Conservation (phyloP, 2,888 invertebrate species). For the Apoda limacodes region DNA sequence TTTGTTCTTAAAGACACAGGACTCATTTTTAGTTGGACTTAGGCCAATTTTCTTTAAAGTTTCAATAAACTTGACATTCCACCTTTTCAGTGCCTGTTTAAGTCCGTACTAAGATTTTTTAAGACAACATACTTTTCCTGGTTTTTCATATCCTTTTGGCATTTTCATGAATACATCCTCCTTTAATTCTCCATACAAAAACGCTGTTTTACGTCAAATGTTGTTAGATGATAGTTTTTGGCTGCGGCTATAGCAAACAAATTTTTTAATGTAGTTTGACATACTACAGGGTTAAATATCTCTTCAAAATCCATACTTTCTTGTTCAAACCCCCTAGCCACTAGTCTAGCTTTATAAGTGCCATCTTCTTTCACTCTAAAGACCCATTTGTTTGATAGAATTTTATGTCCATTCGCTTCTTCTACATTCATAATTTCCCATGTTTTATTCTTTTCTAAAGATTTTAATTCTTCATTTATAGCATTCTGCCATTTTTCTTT, state of each 20-base stretch:
- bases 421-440: slow-evolving; percentile 3
- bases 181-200: neutral
- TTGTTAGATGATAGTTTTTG: neutral
- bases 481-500: neutral
- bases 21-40: neutral
- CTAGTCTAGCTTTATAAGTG: neutral
- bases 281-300: slow-evolving; percentile 2
- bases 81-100: neutral
- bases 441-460: slow-evolving; percentile 1
- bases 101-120: neutral
- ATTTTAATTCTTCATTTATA: slow-evolving; percentile 1
- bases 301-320: slow-evolving; percentile 4
- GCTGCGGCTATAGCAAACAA: slow-evolving; percentile 1
- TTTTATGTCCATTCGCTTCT: slow-evolving; percentile 5
- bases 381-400: neutral
- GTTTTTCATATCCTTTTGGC: neutral
- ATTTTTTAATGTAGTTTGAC: neutral
- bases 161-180: neutral
- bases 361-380: neutral
- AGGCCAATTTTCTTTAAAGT: neutral
- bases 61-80: neutral
- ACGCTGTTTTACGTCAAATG: neutral
- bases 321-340: slow-evolving; percentile 4
- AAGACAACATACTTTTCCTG: neutral
- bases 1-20: neutral